Evolutionary conservation across 2,888 invertebrate species (phyloP).

Genomic region (Lasioglossum figueresi): DNA sequence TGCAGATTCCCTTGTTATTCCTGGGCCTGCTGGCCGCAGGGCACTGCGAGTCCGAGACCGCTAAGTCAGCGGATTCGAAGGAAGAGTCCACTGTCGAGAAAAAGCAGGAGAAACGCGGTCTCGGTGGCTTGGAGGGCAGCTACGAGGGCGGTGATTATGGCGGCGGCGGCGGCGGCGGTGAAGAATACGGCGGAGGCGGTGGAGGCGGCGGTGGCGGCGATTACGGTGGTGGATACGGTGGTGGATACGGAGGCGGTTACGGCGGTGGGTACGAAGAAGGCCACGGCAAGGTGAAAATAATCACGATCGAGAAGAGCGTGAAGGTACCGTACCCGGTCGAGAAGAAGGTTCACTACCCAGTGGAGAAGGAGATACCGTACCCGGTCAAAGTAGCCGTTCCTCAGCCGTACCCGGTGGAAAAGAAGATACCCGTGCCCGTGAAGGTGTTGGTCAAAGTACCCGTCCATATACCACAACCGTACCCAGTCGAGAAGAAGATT

Average conservation of each 20-base stretch:
- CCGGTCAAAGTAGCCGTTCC: conserved; percentile 85
- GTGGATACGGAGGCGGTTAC: conserved; percentile 59
- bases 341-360: conserved; percentile 88
- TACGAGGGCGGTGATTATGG: conserved; percentile 53
- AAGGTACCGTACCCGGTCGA: conserved; percentile 88
- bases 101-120: conserved; percentile 54
- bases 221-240: conserved; percentile 50
- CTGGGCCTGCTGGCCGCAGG: conserved; percentile 77
- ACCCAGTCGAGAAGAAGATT: conserved; percentile 83
- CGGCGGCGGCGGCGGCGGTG: conserved; percentile 46
- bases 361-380: conserved; percentile 87
- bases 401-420: conserved; percentile 86
- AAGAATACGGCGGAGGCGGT: too few species aligned
- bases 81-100: conserved; percentile 53
- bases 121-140: conserved; percentile 78
- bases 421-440: conserved; percentile 81
- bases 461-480: conserved; percentile 83
- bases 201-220: conserved; percentile 62
- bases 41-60: conserved; percentile 65
- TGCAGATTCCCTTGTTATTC: conserved; percentile 72
- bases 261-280: conserved; percentile 68
- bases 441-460: conserved; percentile 84
- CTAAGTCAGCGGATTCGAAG: conserved; percentile 50
- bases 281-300: conserved; percentile 78
- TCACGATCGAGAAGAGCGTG: conserved; percentile 80